Base-by-base conservation (phyloP, 2,888 invertebrate genomes). In the Ellobium chinense region DNA sequence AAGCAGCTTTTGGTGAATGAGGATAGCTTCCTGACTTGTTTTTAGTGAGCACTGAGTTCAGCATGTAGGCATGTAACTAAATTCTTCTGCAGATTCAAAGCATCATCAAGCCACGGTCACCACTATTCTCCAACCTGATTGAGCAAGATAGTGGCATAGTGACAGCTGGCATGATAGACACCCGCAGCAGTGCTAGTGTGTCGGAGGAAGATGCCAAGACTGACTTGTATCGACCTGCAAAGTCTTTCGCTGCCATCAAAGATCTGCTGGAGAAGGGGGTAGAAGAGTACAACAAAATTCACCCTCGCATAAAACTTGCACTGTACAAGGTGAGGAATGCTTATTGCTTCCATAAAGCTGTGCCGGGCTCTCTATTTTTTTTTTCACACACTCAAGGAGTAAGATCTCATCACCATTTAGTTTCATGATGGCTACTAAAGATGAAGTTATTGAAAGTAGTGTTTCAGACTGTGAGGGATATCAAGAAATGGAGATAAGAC, bases 221-320 rank as follows among this genome's bases (percentile, higher is more conserved):
- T 1, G 92, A 92, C 82, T 85, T 91, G 54, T 92, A 89, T 82
- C 85, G 85, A 80, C 87, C 91, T 0, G 87, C 86, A 73, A 87
- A 85, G 36, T 68, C 75, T 21, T 74, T 86, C 27, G 78, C 82
- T 5, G 87, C 86, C 7, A 86, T 89, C 54, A 87, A 87, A 74
- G 87, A 87, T 4, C 85, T 92, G 69, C 86, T 92, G 85, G 85
- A 86, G 60, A 90, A 88, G 81, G 92, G 89, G 2, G 90, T 92
- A 1, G 92, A 92, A 68, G 93, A 92, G 74, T 92, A 91, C 85
- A 93, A 92, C 85, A 93, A 93, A 83, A 89, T 88, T 60, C 89
- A 92, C 78, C 93, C 92, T 1, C 83, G 89, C 36, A 92, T 93
- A 78, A 90, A 89, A 63, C 82, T 93, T 37, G 88, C 91, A 5